Conservation (phyloP, 1,140 invertebrate genomes). For the Trichoplusia ni region DNA sequence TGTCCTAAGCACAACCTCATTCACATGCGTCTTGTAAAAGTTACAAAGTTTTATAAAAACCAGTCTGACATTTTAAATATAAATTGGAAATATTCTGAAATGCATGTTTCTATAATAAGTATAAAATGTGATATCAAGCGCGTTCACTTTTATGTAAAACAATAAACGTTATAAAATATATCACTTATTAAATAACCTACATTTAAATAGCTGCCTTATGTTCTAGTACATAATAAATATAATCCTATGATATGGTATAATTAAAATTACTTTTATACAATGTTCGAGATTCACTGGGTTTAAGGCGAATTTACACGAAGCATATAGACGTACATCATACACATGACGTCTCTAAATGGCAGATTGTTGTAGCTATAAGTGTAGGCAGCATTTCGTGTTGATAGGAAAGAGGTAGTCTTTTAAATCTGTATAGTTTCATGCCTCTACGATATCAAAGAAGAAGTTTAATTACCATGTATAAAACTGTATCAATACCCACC, state of each 20-base stretch:
- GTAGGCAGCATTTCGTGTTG: no score
- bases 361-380: no score
- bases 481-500: background rate
- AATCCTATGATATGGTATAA: conserved; percentile 50
- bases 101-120: background rate
- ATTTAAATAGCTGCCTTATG: conserved; percentile 7
- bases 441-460: no score
- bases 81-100: conserved; percentile 10
- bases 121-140: background rate
- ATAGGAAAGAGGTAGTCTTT: no score
- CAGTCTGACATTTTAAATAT: conserved; percentile 34
- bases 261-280: conserved; percentile 21
- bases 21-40: conserved; percentile 18
- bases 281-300: background rate
- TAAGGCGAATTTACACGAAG: background rate
- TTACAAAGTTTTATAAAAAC: conserved; percentile 30
- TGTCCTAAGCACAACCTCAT: conserved; percentile 47
- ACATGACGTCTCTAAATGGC: no score
- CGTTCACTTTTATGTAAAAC: background rate
- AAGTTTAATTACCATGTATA: background rate
- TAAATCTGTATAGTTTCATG: no score
- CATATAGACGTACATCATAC: background rate
- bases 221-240: conserved; percentile 47
- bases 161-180: conserved; percentile 25
- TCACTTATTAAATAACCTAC: background rate